These are phyloP conservation scores for Sarcophaga caerulescens DNA, from an alignment of 2,888 invertebrate species.

Conservation along the genomic window DNA sequence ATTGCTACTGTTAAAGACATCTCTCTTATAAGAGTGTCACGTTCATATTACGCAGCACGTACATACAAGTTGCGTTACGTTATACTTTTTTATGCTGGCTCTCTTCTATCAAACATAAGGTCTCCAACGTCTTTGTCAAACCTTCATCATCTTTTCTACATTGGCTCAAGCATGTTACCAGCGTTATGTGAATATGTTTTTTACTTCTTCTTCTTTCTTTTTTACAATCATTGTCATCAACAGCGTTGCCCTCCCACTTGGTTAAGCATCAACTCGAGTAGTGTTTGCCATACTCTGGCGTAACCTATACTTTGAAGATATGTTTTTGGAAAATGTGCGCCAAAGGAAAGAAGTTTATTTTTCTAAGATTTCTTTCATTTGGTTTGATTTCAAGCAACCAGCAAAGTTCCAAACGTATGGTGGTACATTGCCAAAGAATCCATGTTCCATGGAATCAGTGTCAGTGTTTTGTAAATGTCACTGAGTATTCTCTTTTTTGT, in stretches of 20 bases:
- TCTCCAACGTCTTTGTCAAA: conserved; percentile 46
- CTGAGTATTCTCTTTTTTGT: not conserved
- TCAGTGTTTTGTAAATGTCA: conserved; percentile 18
- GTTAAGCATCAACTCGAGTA: not conserved
- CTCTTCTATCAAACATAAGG: conserved; percentile 5
- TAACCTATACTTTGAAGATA: not conserved
- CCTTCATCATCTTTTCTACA: conserved; percentile 33
- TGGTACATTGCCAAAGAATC: not conserved
- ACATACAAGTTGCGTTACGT: conserved; percentile 23
- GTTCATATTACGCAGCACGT: conserved; percentile 65
- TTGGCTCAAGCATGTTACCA: conserved; percentile 26
- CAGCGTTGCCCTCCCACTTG: not conserved
- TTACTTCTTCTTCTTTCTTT: no score
- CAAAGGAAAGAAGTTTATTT: not conserved
- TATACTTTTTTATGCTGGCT: conserved; percentile 19
- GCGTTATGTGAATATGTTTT: conserved; percentile 38
- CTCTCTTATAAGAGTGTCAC: conserved; percentile 54
- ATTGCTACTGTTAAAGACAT: conserved; percentile 31
- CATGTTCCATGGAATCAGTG: conserved; percentile 49
- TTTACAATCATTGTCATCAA: conserved; percentile 10
- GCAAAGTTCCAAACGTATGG: not conserved
- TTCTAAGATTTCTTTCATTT: not conserved
- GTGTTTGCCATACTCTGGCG: not conserved
- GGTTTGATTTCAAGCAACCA: not conserved
- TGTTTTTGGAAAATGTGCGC: not conserved